Evolutionary conservation across 2,797 vertebrate species (phyloP).

Genomic region (Sebastes nivosus): DNA sequence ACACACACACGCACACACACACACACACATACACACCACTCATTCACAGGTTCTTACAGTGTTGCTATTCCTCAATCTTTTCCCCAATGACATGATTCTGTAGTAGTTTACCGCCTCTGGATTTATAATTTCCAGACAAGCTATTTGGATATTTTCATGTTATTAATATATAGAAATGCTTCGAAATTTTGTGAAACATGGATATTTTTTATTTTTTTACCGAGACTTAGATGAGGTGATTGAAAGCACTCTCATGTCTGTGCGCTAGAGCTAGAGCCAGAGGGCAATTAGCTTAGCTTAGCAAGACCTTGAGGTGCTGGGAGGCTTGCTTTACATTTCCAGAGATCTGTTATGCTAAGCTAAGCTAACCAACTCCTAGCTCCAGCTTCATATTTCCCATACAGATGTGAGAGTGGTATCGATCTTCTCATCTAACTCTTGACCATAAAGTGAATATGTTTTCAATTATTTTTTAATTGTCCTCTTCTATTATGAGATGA

Average conservation of each 20-base stretch:
- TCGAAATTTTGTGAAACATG: neutral
- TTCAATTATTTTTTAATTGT: neutral
- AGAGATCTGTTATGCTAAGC: neutral
- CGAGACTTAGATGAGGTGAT: neutral
- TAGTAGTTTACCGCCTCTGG: conserved; percentile 13
- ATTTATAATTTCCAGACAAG: neutral
- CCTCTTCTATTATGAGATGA: neutral
- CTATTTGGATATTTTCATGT: neutral
- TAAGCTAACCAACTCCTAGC: neutral
- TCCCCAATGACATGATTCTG: conserved; percentile 29
- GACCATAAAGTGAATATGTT: neutral
- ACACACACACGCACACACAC: neutral
- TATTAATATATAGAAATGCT: neutral
- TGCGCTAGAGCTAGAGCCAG: no score
- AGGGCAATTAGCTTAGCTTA: no score
- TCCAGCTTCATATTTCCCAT: neutral
- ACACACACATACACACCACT: conserved; percentile 14
- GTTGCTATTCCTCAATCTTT: conserved; percentile 36
- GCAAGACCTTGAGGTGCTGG: no score
- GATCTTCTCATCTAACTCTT: neutral
- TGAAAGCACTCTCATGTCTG: neutral
- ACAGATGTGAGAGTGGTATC: neutral
- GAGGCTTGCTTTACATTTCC: no score
- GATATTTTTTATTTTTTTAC: neutral
- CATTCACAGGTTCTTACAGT: conserved; percentile 52